Evolutionary conservation across 2,797 vertebrate genomes (phyloP).

Genomic region (Thaleichthys pacificus): DNA sequence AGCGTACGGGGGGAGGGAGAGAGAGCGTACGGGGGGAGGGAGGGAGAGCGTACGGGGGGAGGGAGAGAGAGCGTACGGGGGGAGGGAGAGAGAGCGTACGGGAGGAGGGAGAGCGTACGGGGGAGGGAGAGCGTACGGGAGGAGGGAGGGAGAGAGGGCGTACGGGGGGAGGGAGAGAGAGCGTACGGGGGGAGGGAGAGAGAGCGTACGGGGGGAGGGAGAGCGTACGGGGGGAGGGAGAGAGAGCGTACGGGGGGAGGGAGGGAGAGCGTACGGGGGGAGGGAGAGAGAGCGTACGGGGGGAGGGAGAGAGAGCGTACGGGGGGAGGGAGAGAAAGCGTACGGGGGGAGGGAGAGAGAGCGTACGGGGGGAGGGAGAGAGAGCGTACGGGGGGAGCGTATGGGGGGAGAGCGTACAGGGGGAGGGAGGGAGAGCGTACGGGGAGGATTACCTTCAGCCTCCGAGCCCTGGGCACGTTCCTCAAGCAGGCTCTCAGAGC

Average conservation of each 20-base stretch:
- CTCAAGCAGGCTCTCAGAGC: constrained; percentile 94
- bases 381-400: too few relatives aligned
- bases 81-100: too few relatives aligned
- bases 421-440: constrained; percentile 23
- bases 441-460: constrained; percentile 80
- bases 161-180: constrained; percentile 39
- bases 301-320: not conserved
- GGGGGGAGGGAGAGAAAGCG: constrained; percentile 39
- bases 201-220: not conserved
- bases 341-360: constrained; percentile 55
- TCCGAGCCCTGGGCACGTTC: constrained; percentile 78
- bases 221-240: constrained; percentile 35
- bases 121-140: constrained; percentile 42
- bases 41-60: constrained; percentile 41
- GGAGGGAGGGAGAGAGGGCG: constrained; percentile 29
- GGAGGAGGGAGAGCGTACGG: constrained; percentile 31
- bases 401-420: constrained; percentile 38
- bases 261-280: constrained; percentile 36
- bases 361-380: too few relatives aligned
- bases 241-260: constrained; percentile 60
- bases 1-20: constrained; percentile 15
- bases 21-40: constrained; percentile 51
- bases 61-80: not conserved
- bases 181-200: too few relatives aligned
- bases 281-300: constrained; percentile 35